Percentiles rank a stretch among this genome's conserved stretches.
Evolutionary conservation across 2,113 vertebrate genomes (phyloP).

Genomic region (Leptobrachium leishanense): DNA sequence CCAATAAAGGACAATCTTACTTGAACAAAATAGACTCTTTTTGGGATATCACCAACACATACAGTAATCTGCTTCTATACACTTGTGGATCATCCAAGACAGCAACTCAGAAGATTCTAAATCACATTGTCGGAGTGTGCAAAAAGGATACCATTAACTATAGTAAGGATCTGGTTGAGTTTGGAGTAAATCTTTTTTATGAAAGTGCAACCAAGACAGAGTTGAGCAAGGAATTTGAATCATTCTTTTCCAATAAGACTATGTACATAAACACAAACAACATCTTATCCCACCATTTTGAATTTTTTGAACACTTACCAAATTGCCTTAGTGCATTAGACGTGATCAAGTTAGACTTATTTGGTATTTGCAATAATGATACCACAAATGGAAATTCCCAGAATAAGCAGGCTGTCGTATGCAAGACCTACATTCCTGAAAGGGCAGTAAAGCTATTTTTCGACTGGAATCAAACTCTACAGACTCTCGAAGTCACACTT

Average conservation of each 20-base stretch:
- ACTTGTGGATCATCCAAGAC: conserved; percentile 56
- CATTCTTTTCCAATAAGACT: conserved; percentile 55
- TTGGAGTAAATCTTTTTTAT: conserved; percentile 58
- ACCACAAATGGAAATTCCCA: background rate
- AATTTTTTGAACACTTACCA: conserved; percentile 59
- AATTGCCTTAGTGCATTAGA: conserved; percentile 57
- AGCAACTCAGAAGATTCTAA: conserved; percentile 52
- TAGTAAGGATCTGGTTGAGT: conserved; percentile 53
- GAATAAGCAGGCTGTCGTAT: background rate
- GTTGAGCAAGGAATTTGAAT: conserved; percentile 58
- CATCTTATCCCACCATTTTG: conserved; percentile 59
- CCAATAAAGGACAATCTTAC: conserved; percentile 39
- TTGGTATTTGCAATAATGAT: conserved; percentile 8
- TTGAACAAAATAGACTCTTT: conserved; percentile 53
- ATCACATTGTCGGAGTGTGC: conserved; percentile 44
- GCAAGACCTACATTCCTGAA: conserved; percentile 52
- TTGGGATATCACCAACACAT: conserved; percentile 54
- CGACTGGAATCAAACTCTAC: conserved; percentile 57
- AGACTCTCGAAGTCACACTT: conserved; percentile 58
- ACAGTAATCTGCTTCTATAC: conserved; percentile 59
- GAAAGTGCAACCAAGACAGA: conserved; percentile 52
- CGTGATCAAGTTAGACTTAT: conserved; percentile 57
- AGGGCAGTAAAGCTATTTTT: conserved; percentile 60
- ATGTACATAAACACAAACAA: conserved; percentile 56
- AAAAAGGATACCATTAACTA: conserved; percentile 13